Conservation (phyloP, 2,888 invertebrate genomes). For the Sialis lutaria region DNA sequence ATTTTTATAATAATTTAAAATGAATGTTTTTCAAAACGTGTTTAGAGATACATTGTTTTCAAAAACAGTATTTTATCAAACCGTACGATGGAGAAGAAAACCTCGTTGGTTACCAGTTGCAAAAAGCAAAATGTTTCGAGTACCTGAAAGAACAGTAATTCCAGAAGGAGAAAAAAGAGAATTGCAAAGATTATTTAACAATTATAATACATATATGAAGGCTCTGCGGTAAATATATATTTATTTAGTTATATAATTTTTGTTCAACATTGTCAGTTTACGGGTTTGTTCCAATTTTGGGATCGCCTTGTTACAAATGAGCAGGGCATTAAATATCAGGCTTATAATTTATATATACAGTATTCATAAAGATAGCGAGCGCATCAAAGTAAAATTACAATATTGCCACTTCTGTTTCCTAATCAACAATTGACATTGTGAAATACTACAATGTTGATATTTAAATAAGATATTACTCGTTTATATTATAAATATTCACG, state of each 20-base stretch:
- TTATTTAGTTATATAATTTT: no score
- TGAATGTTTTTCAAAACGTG: background rate
- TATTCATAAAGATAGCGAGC: no score
- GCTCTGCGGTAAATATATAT: constrained; percentile 19
- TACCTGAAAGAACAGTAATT: constrained; percentile 40
- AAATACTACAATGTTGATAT: no score
- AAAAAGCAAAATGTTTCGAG: constrained; percentile 57
- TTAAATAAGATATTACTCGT: no score
- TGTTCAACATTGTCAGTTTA: background rate
- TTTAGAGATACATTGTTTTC: background rate
- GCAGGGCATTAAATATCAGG: no score
- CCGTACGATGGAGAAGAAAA: constrained; percentile 45
- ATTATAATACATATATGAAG: constrained; percentile 40
- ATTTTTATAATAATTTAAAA: background rate
- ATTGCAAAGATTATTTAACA: constrained; percentile 45
- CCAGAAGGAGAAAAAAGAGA: constrained; percentile 47
- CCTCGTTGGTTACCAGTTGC: constrained; percentile 68
- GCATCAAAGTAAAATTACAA: no score
- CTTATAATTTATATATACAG: no score
- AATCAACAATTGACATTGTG: no score
- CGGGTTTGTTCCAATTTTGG: background rate
- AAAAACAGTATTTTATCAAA: constrained; percentile 8
- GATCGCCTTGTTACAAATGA: background rate
- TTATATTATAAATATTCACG: no score
- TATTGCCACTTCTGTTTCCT: no score